Base-by-base conservation (phyloP, 2,797 vertebrate species). In the Odontamblyopus lacepedii region DNA sequence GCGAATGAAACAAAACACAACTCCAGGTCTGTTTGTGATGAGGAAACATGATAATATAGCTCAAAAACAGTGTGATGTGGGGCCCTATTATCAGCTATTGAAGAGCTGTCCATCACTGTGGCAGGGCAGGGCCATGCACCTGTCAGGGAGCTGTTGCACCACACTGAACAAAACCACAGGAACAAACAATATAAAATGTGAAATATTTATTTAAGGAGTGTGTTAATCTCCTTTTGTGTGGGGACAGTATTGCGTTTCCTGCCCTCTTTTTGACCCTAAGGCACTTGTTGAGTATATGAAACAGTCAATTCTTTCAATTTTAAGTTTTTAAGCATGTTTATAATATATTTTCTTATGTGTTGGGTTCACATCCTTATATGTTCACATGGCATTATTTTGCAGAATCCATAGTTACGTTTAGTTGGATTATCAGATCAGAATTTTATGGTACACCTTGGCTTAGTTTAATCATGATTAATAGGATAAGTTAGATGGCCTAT, bases 161-260 rank as follows among this genome's bases (percentile, higher is more conserved):
- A 6, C 35, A 5, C 62, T 50, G 19, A 3, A 50, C 32, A 53
- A 61, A 55, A 8, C 26, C 30, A 12, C 53, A 60, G 3, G 50
- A 18, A 62, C 56, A 44, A 7, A 50, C 26, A 26, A 16, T 35
- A 53, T 3, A 4, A 4, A 19, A 6, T n/a, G 11, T 56, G 41
- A 72, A 72, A 70, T 74, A 61, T 76, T 29, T 67, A 29, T 50
- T 63, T 27, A 82, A 73, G 73, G 63, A 75, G 56, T 74, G 69
- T 53, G 56, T 78, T 18, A 7, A 1, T 56, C 7, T 27, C 4
- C 48, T 29, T 59, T 30, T 5, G 5, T 41, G 38, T 51, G 26
- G 51, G 29, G 18, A 8, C 44, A 55, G 60, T 38, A 56, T 5
- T 30, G 15, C 27, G 18, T 50, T 44, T 3, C 23, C 5, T 29